These are phyloP conservation scores for Argentina silus DNA, from an alignment of 2,797 vertebrate species.

Conservation along the genomic window DNA sequence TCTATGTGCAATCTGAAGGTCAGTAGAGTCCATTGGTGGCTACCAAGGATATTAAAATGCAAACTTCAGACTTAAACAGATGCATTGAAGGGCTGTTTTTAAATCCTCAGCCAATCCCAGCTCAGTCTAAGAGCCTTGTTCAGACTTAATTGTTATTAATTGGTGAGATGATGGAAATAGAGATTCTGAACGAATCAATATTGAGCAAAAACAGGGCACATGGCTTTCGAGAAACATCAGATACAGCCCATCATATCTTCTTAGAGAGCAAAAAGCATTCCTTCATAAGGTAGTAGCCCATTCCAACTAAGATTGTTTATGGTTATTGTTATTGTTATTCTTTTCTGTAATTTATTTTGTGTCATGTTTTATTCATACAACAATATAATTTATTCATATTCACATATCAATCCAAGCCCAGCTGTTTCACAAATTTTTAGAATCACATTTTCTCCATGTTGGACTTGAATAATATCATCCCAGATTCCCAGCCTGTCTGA, in stretches of 20 bases:
- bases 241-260: not conserved
- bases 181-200: slow-evolving; percentile 42
- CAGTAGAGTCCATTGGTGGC: slow-evolving; percentile 22
- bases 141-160: slow-evolving; percentile 64
- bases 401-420: not conserved
- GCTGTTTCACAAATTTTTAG: not conserved
- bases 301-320: no score
- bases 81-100: slow-evolving; percentile 77
- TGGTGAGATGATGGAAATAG: slow-evolving; percentile 36
- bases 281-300: not conserved
- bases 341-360: not conserved
- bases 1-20: not conserved
- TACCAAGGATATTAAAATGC: slow-evolving; percentile 71
- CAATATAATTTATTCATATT: not conserved
- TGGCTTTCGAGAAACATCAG: not conserved
- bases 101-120: slow-evolving; percentile 64
- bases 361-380: not conserved
- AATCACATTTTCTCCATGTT: not conserved
- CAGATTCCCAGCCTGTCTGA: slow-evolving; percentile 23
- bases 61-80: slow-evolving; percentile 77
- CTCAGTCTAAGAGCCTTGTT: slow-evolving; percentile 42
- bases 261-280: not conserved
- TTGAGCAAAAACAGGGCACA: slow-evolving; percentile 30
- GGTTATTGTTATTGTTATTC: not conserved
- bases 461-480: slow-evolving; percentile 18